A percentile compares a stretch with the other conserved stretches of the same genome.
Conservation (phyloP, 2,113 vertebrate genomes). For the Rhynchopsitta pachyrhyncha region DNA sequence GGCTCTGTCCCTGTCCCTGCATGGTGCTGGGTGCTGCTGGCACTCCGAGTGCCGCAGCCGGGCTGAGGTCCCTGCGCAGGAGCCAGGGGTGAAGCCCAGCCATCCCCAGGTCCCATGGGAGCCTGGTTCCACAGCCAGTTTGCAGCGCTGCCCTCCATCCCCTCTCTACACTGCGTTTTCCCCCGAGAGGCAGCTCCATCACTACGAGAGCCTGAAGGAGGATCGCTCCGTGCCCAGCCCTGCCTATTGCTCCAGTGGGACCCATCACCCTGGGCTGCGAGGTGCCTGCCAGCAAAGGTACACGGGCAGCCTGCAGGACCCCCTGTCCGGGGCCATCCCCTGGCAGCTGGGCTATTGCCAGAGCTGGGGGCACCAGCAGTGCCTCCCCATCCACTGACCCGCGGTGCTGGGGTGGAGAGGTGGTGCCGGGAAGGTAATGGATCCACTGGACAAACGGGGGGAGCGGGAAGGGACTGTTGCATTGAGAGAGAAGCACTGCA, state of each 20-base stretch:
- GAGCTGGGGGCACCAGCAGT: conserved; percentile 66
- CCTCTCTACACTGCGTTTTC: background rate
- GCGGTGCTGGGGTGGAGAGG: background rate
- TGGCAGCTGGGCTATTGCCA: conserved; percentile 72
- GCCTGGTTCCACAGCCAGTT: background rate
- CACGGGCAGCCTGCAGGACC: background rate
- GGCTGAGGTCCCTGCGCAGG: background rate
- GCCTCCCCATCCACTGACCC: conserved; percentile 52
- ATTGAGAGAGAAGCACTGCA: background rate
- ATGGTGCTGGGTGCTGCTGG: conserved; percentile 35
- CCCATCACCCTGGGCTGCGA: conserved; percentile 6
- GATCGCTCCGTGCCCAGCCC: background rate
- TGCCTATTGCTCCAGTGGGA: background rate
- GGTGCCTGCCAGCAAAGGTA: conserved; percentile 23
- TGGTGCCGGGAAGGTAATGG: background rate
- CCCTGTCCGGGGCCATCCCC: background rate
- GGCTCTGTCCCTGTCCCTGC: conserved; percentile 86
- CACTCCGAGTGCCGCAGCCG: conserved; percentile 80
- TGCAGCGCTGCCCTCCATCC: background rate
- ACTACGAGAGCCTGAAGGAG: background rate
- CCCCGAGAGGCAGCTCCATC: conserved; percentile 36
- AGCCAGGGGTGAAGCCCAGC: background rate
- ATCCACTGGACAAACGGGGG: background rate
- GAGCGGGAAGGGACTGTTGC: background rate
- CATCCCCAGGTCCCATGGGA: background rate